Evolutionary conservation across 2,797 vertebrate species (phyloP), one percentile per base, ranked within the genome.

Genomic region (Hemibagrus guttatus): DNA sequence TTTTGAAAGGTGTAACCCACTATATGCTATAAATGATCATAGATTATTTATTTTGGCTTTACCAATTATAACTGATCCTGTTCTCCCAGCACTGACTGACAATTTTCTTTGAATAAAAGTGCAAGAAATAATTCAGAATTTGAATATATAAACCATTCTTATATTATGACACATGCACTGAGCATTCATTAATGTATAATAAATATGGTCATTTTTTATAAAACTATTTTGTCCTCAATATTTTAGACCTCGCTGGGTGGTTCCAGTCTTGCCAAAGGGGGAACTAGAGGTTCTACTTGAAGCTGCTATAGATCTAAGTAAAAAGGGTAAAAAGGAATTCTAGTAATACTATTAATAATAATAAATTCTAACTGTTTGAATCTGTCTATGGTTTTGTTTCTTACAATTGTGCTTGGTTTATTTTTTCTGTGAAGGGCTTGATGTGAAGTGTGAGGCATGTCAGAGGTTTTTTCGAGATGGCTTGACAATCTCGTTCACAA

Each of bases 281-380:
- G 98, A 99, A 93, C 96, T 99, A 94, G 98, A 99, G 97, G 97
- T 99, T 94, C 97, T 99, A 95, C 96, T 99, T 95, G 98, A 99
- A 97, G 98, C 98, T 96, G 98, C 98, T 96, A 98, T 99, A 93
- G 98, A 99, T 93, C 97, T 99, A 94, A 97, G 98, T 97, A 99
- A 98, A 98, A 99, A 98, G 97, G 97, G 98, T 99, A 96, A 91
- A 61, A 72, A 72, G 11, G 21, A 74, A 74, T 74, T 52, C 26
- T 74, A 74, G 21, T 49, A 49, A 52, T 74, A 16, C 4, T 46
- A 46, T 46, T 46, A 46, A 72, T 46, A 68, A 17, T 9, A 68
- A 35, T 7, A 69, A 21, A 69, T n/a, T 49, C 26, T 14, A 46
- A 35, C 69, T 74, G 6, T 74, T 1, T 16, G 71, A 26, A 26